Percentiles rank a stretch among this genome's conserved stretches.
These are phyloP conservation scores for Nomada goodeniana DNA, from an alignment of 2,888 invertebrate genomes.

Conservation along the genomic window DNA sequence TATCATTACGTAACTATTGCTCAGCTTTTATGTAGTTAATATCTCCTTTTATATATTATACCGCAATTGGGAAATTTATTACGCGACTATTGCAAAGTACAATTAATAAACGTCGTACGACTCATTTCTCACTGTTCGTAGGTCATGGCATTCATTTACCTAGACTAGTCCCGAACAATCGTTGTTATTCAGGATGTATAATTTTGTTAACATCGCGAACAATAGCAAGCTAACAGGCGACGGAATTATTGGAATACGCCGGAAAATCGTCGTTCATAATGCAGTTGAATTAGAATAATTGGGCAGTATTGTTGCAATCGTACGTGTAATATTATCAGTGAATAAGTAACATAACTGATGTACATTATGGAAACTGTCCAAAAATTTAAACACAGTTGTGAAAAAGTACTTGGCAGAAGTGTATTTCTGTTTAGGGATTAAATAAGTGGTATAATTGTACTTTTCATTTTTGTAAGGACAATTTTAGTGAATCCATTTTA, in stretches of 20 bases:
- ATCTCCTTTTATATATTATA: too few relatives aligned
- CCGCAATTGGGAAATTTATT: not conserved
- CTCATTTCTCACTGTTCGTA: constrained; percentile 9
- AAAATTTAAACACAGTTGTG: too few relatives aligned
- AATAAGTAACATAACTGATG: constrained; percentile 6
- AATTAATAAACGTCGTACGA: constrained; percentile 30
- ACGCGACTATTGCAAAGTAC: not conserved
- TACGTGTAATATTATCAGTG: constrained; percentile 27
- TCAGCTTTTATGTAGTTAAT: too few relatives aligned
- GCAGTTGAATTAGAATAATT: constrained; percentile 52
- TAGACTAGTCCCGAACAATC: constrained; percentile 20
- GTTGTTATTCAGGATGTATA: constrained; percentile 55
- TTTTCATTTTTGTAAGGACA: too few relatives aligned
- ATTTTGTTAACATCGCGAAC: constrained; percentile 56
- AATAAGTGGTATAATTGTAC: too few relatives aligned
- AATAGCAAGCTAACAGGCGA: constrained; percentile 51
- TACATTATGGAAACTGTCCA: not conserved
- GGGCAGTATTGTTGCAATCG: constrained; percentile 39
- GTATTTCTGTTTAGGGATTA: too few relatives aligned
- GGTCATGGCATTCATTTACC: not conserved
- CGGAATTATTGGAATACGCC: constrained; percentile 46
- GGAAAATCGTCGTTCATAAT: constrained; percentile 46
- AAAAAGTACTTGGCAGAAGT: too few relatives aligned
- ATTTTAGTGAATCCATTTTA: too few relatives aligned
- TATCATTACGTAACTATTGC: too few relatives aligned